Base-by-base conservation (phyloP, 2,888 invertebrate genomes). In the Rugalucina vietnamica region DNA sequence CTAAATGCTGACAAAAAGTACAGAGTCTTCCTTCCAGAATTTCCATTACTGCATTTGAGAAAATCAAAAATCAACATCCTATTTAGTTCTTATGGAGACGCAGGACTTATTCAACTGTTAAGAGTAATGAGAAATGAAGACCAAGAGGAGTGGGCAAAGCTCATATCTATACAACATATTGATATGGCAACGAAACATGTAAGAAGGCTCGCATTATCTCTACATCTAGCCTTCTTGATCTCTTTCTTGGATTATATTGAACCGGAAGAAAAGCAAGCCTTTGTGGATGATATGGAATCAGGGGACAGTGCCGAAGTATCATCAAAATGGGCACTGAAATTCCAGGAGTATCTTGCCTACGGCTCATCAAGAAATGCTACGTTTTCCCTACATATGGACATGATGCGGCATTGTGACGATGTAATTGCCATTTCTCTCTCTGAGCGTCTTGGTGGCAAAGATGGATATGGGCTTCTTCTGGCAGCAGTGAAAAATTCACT, bases 321-420 rank as follows among this genome's bases (percentile, higher is more conserved):
- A n/a, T n/a, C 4, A n/a, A 79, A 73, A 73, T 86, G 83, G 86
- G 34, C 69, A 8, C 27, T 21, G 18, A 14, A 32, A 27, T 84
- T 71, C 34, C 1, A 32, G 18, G 24, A 79, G 8, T 86, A 76
- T 43, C 14, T 84, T 27, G 29, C 27, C 2, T 14, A 73, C 32
- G 79, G 81, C 3, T 73, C n/a, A 12, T 3, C 37, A 69, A 29
- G n/a, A n/a, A 86, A 84, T 79, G 70, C 37, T 8, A 86, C 86
- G 27, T 86, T 86, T 81, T 75, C 84, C 1, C 49, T 82, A 0
- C 86, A 86, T 50, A 34, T 70, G 14, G 83, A 86, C 69, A 84
- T 84, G 81, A 79, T 86, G 86, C 32, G 49, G 14, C 89, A 88
- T n/a, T 87, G 86, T 73, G 85, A 88, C 75, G 79, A 87, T 27